phyloP scores from a whole-genome alignment of 2,797 vertebrate species.

The Sebastes diploproa region DNA sequence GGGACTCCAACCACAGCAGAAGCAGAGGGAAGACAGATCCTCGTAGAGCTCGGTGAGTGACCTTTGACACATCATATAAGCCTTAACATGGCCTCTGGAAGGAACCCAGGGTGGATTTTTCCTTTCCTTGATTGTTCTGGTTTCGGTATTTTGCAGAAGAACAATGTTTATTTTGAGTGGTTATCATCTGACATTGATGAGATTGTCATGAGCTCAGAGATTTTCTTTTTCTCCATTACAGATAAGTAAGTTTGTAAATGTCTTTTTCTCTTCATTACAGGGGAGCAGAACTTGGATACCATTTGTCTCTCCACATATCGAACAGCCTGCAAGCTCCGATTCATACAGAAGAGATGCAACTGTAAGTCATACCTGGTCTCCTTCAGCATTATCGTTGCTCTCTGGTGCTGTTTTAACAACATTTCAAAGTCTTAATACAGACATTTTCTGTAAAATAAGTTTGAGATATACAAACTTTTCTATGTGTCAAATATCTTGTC shows the following conservation, averaged over 20 bases:
- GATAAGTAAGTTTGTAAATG: neutral
- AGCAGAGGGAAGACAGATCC: constrained; percentile 89
- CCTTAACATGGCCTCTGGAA: neutral
- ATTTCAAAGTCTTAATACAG: neutral
- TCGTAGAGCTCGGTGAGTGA: constrained; percentile 93
- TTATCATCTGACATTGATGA: neutral
- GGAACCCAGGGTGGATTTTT: neutral
- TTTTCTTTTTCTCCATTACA: neutral
- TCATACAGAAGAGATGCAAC: constrained; percentile 94
- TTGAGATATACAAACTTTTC: neutral
- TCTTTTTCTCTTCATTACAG: constrained; percentile 69
- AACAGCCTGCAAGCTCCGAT: constrained; percentile 93
- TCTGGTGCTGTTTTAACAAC: neutral
- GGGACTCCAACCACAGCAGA: constrained; percentile 3
- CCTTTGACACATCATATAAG: neutral
- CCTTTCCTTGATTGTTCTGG: neutral
- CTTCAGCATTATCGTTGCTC: neutral
- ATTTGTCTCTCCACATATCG: constrained; percentile 93
- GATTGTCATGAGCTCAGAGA: neutral
- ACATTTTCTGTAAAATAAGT: neutral
- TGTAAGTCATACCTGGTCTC: constrained; percentile 81
- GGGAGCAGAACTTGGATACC: constrained; percentile 90
- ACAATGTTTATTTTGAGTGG: neutral
- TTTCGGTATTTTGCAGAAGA: neutral
- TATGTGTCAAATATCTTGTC: neutral